Evolutionary conservation across 2,888 invertebrate genomes (phyloP).

Genomic region (Lysandra bellargus): DNA sequence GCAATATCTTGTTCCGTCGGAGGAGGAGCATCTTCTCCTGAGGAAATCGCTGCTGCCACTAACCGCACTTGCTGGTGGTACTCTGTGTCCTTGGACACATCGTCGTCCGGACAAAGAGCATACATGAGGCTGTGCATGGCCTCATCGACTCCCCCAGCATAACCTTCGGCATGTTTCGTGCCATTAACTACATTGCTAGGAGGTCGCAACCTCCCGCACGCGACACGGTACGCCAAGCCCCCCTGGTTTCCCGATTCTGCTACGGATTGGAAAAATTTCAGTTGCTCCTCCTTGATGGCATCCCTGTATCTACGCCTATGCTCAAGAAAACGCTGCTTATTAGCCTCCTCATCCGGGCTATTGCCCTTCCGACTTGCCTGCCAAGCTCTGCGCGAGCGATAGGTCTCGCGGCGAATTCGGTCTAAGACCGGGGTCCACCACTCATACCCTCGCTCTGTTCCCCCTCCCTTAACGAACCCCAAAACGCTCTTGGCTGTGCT

Average conservation of each 20-base stretch:
- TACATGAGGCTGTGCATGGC: constrained; percentile 40
- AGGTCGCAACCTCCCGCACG: constrained; percentile 32
- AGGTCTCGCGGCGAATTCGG: constrained; percentile 8
- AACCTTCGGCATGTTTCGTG: not conserved
- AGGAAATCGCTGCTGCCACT: constrained; percentile 39
- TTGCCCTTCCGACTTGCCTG: too few relatives aligned
- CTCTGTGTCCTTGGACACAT: constrained; percentile 32
- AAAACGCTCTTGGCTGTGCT: too few relatives aligned
- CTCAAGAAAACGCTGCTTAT: not conserved
- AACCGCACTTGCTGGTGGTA: constrained; percentile 43
- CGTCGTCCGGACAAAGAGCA: constrained; percentile 48
- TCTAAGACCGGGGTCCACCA: constrained; percentile 39
- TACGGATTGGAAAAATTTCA: constrained; percentile 4
- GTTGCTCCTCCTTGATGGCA: constrained; percentile 35
- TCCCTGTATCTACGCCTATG: constrained; percentile 31
- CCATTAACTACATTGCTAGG: constrained; percentile 14
- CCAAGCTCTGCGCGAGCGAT: too few relatives aligned
- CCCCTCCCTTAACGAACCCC: not conserved
- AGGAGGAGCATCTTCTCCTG: constrained; percentile 35
- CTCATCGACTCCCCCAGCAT: not conserved
- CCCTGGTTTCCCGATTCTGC: constrained; percentile 38
- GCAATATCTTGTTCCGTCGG: not conserved
- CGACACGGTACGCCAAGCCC: constrained; percentile 37
- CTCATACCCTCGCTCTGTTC: constrained; percentile 34
- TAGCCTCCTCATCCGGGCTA: too few relatives aligned